Base-by-base conservation (phyloP, 1,140 invertebrate genomes). In the Lasaia peninsularis region DNA sequence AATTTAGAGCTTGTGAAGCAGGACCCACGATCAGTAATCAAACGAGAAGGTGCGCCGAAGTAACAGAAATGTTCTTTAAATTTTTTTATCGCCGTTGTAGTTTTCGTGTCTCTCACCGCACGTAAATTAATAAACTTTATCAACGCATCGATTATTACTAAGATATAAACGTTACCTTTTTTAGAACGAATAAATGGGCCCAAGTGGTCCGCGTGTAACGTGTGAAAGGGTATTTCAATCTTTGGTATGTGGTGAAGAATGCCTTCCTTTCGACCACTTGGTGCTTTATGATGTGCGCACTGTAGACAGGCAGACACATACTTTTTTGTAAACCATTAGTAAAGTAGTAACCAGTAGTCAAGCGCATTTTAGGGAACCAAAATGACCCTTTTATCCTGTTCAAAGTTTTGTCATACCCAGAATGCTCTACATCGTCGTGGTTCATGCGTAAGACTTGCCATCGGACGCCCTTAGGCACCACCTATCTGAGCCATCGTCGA, bases 311-410 rank as follows among this genome's bases (percentile, higher is more conserved):
- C 12, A 4, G 7, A 14, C 7, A 69, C 63, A 14, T 69, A 69
- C n/a, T 62, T 69, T 16, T 62, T 62, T 9, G 53, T 49, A 35
- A 69, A 65, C 3, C 60, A n/a, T n/a, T n/a, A n/a, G n/a, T n/a
- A n/a, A n/a, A n/a, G n/a, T n/a, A n/a, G n/a, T n/a, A n/a, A n/a
- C n/a, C n/a, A n/a, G n/a, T n/a, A n/a, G n/a, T n/a, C n/a, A n/a
- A 18, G 10, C 63, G 37, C 63, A 69, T 65, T 44, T 50, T 51
- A 14, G 52, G 52, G 40, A 63, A 63, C 65, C 65, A 67, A 49
- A 37, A 61, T 28, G 18, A 40, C 12, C 20, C 9, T 14, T 24
- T 44, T 6, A 61, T 31, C 21, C 51, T 52, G 10, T 50, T 52
- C 2, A 58, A 35, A 4, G 50, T 62, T 31, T 58, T 53, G 2